A percentile compares a stretch with the other conserved stretches of the same genome.
These are phyloP conservation scores for Poecilia velifera DNA, from an alignment of 2,797 vertebrate species.

Conservation along the genomic window DNA sequence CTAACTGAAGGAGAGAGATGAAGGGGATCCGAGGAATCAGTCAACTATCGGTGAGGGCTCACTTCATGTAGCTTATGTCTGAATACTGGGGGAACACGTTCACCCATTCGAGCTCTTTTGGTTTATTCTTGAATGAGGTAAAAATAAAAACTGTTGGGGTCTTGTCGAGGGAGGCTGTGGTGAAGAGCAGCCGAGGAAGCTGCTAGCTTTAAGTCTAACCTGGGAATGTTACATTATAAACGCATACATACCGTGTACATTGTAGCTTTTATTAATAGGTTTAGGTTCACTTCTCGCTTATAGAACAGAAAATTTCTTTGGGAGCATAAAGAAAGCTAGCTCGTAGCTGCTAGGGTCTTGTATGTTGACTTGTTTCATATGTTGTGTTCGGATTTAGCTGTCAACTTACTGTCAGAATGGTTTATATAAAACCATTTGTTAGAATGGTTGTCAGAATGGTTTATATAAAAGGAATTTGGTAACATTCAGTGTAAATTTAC, in stretches of 20 bases:
- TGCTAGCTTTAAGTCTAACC: conserved; percentile 5
- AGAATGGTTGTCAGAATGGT: too few species aligned
- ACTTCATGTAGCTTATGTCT: rapidly evolving
- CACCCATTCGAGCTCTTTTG: neutral
- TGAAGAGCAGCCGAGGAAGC: conserved; percentile 31
- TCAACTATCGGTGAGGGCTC: conserved; percentile 76
- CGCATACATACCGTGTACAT: neutral
- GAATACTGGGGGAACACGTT: neutral
- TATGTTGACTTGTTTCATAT: neutral
- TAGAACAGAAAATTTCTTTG: neutral
- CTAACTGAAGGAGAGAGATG: conserved; percentile 78
- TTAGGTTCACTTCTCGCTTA: neutral
- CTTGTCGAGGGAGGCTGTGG: conserved; percentile 15
- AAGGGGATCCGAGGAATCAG: conserved; percentile 82
- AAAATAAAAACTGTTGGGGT: neutral
- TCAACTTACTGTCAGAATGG: neutral
- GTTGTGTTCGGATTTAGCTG: neutral
- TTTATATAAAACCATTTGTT: neutral
- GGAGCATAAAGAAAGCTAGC: neutral
- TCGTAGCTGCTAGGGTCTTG: neutral
- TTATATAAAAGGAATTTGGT: neutral
- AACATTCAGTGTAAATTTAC: neutral
- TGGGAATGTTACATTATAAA: neutral
- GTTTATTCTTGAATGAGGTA: neutral
- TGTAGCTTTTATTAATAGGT: neutral